These are phyloP conservation scores for Hirtodrosophila confusa DNA, from an alignment of 2,888 invertebrate species.

Conservation along the genomic window DNA sequence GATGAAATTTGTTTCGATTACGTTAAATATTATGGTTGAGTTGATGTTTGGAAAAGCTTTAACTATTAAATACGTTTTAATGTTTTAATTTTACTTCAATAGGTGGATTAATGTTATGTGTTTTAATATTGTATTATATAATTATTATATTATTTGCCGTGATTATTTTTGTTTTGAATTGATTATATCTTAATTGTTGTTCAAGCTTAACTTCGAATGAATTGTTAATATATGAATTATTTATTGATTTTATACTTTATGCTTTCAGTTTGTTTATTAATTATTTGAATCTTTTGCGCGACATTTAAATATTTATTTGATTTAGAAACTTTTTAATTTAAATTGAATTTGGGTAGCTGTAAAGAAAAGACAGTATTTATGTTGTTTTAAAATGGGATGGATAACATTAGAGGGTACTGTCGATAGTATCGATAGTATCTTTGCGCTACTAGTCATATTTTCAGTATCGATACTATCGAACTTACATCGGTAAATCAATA, in stretches of 20 bases:
- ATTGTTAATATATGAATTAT: neutral
- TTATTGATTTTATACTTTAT: neutral
- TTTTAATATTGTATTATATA: too few species aligned
- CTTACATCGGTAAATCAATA: too few species aligned
- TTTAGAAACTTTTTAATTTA: slow-evolving; percentile 10
- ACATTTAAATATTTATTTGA: slow-evolving; percentile 1
- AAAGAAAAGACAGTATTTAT: slow-evolving; percentile 28
- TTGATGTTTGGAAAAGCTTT: neutral
- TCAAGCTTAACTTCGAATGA: neutral
- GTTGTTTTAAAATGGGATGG: too few species aligned
- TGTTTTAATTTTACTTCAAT: neutral
- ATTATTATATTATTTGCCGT: too few species aligned
- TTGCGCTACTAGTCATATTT: too few species aligned
- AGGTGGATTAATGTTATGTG: too few species aligned
- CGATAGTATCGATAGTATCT: too few species aligned
- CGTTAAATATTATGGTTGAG: neutral
- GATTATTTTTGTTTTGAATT: too few species aligned
- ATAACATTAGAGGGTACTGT: too few species aligned
- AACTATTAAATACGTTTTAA: neutral
- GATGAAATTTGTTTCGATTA: neutral
- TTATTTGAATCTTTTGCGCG: neutral
- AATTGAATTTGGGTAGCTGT: slow-evolving; percentile 30
- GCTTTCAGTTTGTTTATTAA: too few species aligned
- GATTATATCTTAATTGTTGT: slow-evolving; percentile 1
- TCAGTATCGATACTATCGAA: too few species aligned